A percentile compares a stretch with the other conserved stretches of the same genome.
These are phyloP conservation scores for Lypha dubia DNA, from an alignment of 2,888 invertebrate genomes.

Conservation along the genomic window DNA sequence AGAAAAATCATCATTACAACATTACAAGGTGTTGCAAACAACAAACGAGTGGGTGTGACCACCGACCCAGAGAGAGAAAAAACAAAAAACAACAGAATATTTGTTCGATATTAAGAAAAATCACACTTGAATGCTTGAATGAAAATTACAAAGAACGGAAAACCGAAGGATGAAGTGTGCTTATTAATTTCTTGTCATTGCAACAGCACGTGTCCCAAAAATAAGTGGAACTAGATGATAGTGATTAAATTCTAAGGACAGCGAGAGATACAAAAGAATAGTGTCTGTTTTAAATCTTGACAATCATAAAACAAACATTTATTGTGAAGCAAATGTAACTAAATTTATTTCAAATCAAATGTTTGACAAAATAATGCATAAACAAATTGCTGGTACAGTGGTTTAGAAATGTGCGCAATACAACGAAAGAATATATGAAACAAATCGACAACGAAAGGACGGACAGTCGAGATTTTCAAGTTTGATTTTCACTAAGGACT, in stretches of 20 bases:
- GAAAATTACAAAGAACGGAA: slow-evolving; percentile 50
- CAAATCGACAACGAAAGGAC: too few species aligned
- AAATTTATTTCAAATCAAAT: slow-evolving; percentile 71
- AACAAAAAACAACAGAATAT: slow-evolving; percentile 67
- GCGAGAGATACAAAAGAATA: too few species aligned
- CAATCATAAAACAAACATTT: slow-evolving; percentile 19
- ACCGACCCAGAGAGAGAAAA: slow-evolving; percentile 30
- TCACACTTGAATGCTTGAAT: slow-evolving; percentile 70
- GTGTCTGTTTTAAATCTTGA: slow-evolving; percentile 31
- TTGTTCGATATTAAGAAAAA: slow-evolving; percentile 71
- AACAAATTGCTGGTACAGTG: slow-evolving; percentile 45
- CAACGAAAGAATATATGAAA: too few species aligned
- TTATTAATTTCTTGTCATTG: slow-evolving; percentile 74
- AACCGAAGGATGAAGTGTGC: slow-evolving; percentile 71
- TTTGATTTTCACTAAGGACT: too few species aligned
- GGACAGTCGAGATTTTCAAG: too few species aligned
- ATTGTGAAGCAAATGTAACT: slow-evolving; percentile 59
- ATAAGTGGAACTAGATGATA: slow-evolving; percentile 60
- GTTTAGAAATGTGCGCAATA: background rate
- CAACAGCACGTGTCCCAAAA: slow-evolving; percentile 69
- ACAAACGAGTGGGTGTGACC: slow-evolving; percentile 66
- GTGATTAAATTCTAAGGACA: slow-evolving; percentile 42
- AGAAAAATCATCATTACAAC: slow-evolving; percentile 52
- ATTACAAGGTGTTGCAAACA: slow-evolving; percentile 67
- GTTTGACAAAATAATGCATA: slow-evolving; percentile 48